Evolutionary conservation across 2,797 vertebrate species (phyloP).

Genomic region (Sebastiscus tertius): DNA sequence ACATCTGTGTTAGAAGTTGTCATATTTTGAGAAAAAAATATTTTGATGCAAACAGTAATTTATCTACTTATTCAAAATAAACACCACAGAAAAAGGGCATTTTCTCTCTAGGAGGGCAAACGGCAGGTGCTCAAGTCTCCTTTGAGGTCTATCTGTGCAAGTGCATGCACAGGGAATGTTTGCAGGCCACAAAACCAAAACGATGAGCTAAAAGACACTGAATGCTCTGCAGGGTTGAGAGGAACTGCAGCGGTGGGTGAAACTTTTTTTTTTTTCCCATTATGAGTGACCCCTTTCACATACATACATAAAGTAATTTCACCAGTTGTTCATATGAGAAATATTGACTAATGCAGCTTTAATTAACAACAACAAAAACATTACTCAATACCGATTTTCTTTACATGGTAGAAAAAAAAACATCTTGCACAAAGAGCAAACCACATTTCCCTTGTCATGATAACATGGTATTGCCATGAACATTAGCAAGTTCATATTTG

Average conservation of each 20-base stretch:
- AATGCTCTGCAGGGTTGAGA: no score
- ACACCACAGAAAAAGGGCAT: background rate
- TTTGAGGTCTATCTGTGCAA: background rate
- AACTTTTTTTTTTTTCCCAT: background rate
- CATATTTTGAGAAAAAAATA: no score
- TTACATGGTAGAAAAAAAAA: background rate
- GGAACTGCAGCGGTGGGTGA: background rate
- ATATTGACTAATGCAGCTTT: background rate
- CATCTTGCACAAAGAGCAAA: background rate
- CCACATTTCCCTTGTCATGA: background rate
- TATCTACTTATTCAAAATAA: no score
- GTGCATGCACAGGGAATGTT: background rate
- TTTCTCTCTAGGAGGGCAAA: background rate
- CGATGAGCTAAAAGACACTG: background rate
- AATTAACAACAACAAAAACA: background rate
- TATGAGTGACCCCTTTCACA: background rate
- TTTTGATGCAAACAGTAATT: no score
- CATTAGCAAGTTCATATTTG: background rate
- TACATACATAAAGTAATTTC: background rate
- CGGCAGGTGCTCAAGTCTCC: background rate
- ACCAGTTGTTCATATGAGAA: background rate
- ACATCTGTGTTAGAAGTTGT: no score
- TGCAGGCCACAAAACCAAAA: background rate
- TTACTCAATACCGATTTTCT: no score
- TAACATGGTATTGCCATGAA: background rate